Evolutionary conservation across 2,888 invertebrate species (phyloP), one percentile per base, ranked within the genome.

Genomic region (Dryadula phaetusa): DNA sequence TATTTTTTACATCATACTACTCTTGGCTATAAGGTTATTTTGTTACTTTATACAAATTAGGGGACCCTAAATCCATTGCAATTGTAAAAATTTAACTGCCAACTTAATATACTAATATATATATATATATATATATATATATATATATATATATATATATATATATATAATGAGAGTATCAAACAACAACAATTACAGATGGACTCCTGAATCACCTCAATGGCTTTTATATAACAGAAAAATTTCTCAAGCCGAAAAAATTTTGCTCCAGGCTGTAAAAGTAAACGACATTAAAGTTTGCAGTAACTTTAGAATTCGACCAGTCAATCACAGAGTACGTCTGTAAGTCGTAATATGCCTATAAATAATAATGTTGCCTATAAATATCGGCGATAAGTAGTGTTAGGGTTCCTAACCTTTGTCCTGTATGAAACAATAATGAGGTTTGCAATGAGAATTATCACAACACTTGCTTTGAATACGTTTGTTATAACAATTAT

Each of bases 171-270:
- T n/a, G n/a, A n/a, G n/a, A n/a, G n/a, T n/a, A n/a, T n/a, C n/a
- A n/a, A n/a, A n/a, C 3, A 44, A 32, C 12, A 18, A 20, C 4
- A 12, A 37, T 37, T 32, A 8, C 58, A 90, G 92, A 71, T 89
- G 87, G 87, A 76, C 78, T 62, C 87, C 90, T 12, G 90, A 92
- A 77, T 91, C 91, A n/a, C 92, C 92, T 2, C 90, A 88, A 56
- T 92, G 91, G 92, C 76, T 91, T 52, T 68, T 92, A 22, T 85
- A 77, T 68, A 90, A 87, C 62, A 83, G 86, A 67, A 86, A 84
- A 76, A 86, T 88, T 69, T 22, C 65, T 3, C 60, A 73, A 62
- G 90, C 92, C 14, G 92, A 92, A 76, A 79, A 78, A 49, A 71
- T 83, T 49, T 70, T 92, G n/a, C 71, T 74, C n/a, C 74, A 77